Conservation (phyloP, 2,797 vertebrate genomes). For the Molossus molossus region DNA sequence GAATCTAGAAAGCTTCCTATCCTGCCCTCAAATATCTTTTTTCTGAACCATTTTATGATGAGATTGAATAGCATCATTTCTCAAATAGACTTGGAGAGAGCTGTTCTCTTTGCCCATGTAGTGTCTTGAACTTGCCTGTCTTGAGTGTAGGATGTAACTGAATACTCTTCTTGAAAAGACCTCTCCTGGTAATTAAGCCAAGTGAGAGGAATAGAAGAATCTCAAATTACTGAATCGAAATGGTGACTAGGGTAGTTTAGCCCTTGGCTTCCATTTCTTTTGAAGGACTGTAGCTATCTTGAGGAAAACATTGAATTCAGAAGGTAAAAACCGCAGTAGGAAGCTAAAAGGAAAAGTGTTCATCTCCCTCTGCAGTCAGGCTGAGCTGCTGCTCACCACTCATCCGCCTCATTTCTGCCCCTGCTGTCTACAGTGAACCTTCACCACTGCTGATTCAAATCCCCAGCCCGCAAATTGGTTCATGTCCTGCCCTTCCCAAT, state of each 20-base stretch:
- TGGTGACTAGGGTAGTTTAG: neutral
- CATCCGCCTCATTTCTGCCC: neutral
- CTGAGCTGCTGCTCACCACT: neutral
- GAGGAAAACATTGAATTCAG: neutral
- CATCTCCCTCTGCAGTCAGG: neutral
- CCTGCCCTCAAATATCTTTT: slow-evolving; percentile 6
- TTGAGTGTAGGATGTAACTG: neutral
- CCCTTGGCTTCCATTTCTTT: neutral
- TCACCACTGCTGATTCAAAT: neutral
- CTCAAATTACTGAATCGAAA: slow-evolving; percentile 19
- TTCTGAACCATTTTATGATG: neutral
- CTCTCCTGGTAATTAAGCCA: slow-evolving; percentile 27
- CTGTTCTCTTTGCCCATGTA: neutral
- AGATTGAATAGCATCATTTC: neutral
- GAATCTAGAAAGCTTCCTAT: neutral
- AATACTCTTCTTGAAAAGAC: neutral
- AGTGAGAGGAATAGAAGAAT: neutral
- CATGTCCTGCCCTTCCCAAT: too few relatives aligned
- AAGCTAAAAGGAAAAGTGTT: neutral
- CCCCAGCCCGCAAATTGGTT: neutral
- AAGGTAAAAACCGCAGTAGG: neutral
- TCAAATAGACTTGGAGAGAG: neutral
- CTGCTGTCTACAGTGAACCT: neutral
- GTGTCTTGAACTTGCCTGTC: neutral
- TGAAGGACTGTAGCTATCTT: neutral